These are phyloP conservation scores for Anolis apletophallus DNA, from an alignment of 2,797 vertebrate genomes.

Conservation along the genomic window DNA sequence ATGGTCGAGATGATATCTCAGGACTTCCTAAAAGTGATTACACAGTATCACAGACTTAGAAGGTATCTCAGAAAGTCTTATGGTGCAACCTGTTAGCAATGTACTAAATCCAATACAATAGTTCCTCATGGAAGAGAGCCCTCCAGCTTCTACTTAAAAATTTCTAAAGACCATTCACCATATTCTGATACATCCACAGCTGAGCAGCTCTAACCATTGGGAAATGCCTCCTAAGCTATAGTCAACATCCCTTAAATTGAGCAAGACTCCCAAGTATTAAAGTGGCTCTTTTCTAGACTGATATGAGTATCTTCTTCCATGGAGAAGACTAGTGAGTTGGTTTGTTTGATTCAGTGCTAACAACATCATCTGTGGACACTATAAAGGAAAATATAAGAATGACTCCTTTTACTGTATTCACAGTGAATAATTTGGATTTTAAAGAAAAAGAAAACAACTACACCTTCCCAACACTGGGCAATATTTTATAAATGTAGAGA, in stretches of 20 bases:
- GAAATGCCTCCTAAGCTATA: neutral
- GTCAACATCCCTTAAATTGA: too few species aligned
- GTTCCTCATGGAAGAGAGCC: neutral
- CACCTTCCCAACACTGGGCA: neutral
- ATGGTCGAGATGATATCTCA: neutral
- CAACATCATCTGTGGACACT: neutral
- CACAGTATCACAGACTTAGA: neutral
- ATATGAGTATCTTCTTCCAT: neutral
- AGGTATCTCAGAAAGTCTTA: neutral
- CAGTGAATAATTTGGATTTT: neutral
- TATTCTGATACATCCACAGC: too few species aligned
- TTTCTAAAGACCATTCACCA: neutral
- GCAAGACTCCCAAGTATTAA: neutral
- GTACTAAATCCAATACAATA: neutral
- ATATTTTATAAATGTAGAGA: too few species aligned
- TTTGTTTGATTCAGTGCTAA: neutral
- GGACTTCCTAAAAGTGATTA: neutral
- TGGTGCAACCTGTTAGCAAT: neutral
- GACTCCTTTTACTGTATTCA: neutral
- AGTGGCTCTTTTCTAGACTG: neutral
- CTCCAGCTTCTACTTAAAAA: neutral
- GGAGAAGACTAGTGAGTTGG: neutral
- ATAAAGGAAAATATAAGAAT: neutral
- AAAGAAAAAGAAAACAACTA: too few species aligned
- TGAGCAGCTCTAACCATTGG: too few species aligned